These are phyloP conservation scores for Patiria pectinifera DNA, from an alignment of 53 echinoderm and acorn worm species.

Conservation along the genomic window DNA sequence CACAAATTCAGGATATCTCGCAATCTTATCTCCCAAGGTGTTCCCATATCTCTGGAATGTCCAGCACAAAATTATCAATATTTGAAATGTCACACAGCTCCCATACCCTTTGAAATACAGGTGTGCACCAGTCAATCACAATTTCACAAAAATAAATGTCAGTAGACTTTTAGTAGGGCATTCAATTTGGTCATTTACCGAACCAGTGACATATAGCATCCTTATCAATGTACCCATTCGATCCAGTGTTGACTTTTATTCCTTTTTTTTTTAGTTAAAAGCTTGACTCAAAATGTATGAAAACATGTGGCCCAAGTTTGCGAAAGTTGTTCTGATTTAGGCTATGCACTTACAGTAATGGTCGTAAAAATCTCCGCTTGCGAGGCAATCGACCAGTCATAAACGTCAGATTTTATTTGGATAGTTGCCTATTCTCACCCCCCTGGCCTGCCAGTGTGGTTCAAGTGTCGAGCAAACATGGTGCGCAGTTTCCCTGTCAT, in stretches of 20 bases:
- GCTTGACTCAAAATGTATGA: neutral
- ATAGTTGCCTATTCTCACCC: conserved; percentile 15
- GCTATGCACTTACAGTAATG: conserved; percentile 33
- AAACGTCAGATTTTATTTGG: conserved; percentile 37
- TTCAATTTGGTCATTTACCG: neutral
- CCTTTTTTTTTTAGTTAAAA: neutral
- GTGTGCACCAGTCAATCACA: conserved; percentile 19
- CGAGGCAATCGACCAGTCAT: neutral
- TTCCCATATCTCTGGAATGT: neutral
- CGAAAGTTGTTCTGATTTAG: neutral
- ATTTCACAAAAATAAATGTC: conserved; percentile 4
- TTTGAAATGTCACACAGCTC: neutral
- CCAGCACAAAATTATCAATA: neutral
- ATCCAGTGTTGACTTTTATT: neutral
- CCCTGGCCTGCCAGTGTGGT: neutral
- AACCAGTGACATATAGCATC: neutral
- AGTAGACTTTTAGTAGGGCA: neutral
- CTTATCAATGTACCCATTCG: neutral
- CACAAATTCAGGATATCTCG: too few species aligned
- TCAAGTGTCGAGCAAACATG: conserved; percentile 1
- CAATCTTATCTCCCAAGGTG: too few species aligned
- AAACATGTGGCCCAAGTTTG: neutral
- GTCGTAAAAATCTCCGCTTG: conserved; percentile 16
- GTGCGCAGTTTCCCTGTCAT: neutral
- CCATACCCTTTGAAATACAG: neutral